Conservation (phyloP, 2,113 vertebrate species). For the Malurus alboscapulatus region DNA sequence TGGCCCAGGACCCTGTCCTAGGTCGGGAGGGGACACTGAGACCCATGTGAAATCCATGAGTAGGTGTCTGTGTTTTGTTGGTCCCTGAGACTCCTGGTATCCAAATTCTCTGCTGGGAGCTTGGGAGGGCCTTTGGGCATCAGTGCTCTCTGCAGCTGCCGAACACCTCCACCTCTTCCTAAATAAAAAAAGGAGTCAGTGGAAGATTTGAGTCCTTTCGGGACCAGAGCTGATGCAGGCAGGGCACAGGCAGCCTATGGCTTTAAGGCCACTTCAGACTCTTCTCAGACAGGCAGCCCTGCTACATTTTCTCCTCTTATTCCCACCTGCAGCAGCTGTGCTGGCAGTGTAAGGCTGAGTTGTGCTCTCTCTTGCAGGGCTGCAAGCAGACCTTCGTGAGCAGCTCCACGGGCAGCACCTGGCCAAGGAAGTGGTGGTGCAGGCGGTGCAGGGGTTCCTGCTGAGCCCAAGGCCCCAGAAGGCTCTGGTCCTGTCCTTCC, state of each 20-base stretch:
- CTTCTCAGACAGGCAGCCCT: neutral
- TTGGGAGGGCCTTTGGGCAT: neutral
- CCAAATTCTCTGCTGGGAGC: neutral
- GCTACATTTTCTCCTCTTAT: fast-evolving
- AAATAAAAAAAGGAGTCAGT: neutral
- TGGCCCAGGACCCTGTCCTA: neutral
- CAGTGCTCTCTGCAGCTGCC: fast-evolving
- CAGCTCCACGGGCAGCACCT: slow-evolving; percentile 93
- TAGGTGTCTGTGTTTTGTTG: neutral
- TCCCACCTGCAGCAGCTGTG: neutral
- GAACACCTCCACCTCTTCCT: neutral
- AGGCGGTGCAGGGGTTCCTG: slow-evolving; percentile 79
- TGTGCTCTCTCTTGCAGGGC: slow-evolving; percentile 69
- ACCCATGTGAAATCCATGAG: neutral
- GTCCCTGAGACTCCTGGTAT: neutral
- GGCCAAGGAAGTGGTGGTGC: slow-evolving; percentile 79
- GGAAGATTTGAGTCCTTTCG: neutral
- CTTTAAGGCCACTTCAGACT: neutral
- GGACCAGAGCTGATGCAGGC: neutral
- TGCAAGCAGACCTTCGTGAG: slow-evolving; percentile 77
- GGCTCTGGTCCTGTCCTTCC: slow-evolving; percentile 90
- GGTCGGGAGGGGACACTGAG: fast-evolving
- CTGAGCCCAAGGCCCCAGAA: slow-evolving; percentile 76
- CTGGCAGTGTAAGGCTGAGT: neutral
- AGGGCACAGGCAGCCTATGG: neutral